phyloP scores from a whole-genome alignment of 2,888 invertebrate genomes.

The Ceriagrion tenellum region DNA sequence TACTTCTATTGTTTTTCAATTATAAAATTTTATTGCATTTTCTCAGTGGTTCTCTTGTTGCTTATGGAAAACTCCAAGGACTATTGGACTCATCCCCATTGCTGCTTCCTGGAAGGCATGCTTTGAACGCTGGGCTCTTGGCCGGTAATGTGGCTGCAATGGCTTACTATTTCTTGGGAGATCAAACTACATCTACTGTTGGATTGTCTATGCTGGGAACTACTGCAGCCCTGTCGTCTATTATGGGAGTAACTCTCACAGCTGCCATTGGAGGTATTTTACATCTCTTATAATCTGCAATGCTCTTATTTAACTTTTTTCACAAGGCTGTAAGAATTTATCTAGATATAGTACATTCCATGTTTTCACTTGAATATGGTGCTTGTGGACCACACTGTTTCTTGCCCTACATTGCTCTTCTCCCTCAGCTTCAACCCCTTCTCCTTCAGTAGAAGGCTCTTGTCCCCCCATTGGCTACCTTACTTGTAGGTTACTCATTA shows the following conservation, averaged over 20 bases:
- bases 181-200: constrained; percentile 81
- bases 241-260: constrained; percentile 93
- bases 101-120: constrained; percentile 90
- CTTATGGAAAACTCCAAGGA: constrained; percentile 94
- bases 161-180: constrained; percentile 83
- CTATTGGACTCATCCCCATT: constrained; percentile 89
- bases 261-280: constrained; percentile 90
- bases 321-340: too few relatives aligned
- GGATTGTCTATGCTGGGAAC: constrained; percentile 88
- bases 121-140: constrained; percentile 85
- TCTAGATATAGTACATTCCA: too few relatives aligned
- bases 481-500: too few relatives aligned
- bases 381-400: too few relatives aligned
- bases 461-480: too few relatives aligned
- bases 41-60: constrained; percentile 90
- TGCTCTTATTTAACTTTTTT: too few relatives aligned
- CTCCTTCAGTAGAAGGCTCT: too few relatives aligned
- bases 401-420: too few relatives aligned
- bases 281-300: too few relatives aligned
- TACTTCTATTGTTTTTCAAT: background rate
- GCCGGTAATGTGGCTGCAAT: constrained; percentile 87
- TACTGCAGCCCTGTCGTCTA: constrained; percentile 87
- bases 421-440: too few relatives aligned
- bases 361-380: too few relatives aligned
- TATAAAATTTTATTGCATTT: background rate